Conservation (phyloP, 2,113 vertebrate species). For the Saccopteryx leptura region DNA sequence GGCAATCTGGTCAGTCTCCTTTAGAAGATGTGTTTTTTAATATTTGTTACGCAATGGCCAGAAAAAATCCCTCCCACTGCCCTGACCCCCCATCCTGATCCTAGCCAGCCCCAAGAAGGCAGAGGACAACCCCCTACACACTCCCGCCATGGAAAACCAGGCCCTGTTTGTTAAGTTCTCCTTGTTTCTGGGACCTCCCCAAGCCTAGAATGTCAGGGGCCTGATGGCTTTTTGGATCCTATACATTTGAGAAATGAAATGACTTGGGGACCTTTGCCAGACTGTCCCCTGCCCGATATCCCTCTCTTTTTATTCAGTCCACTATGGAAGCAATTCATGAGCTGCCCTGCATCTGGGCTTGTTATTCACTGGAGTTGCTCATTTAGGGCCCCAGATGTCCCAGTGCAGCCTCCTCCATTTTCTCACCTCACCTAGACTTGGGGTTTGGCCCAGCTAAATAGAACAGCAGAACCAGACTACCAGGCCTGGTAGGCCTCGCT, state of each 20-base stretch:
- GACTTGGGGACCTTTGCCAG: neutral
- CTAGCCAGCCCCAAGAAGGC: neutral
- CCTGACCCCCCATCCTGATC: neutral
- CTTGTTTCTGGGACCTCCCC: neutral
- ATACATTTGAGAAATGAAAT: conserved; percentile 31
- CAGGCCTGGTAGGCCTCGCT: neutral
- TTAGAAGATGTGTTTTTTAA: neutral
- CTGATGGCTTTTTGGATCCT: neutral
- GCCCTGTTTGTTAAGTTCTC: neutral
- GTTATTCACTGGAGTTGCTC: neutral
- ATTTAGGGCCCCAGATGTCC: neutral
- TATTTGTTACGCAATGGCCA: neutral
- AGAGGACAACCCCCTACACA: neutral
- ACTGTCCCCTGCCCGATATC: neutral
- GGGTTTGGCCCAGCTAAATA: neutral
- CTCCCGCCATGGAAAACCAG: neutral
- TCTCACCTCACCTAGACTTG: neutral
- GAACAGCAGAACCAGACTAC: neutral
- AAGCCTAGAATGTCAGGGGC: neutral
- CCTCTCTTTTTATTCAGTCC: neutral
- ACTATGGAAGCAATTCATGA: neutral
- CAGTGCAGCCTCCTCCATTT: neutral
- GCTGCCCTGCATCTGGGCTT: neutral
- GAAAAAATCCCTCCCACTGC: neutral
- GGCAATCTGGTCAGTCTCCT: neutral